These are phyloP conservation scores for Alcedo atthis DNA, from an alignment of 2,797 vertebrate species.

Conservation along the genomic window DNA sequence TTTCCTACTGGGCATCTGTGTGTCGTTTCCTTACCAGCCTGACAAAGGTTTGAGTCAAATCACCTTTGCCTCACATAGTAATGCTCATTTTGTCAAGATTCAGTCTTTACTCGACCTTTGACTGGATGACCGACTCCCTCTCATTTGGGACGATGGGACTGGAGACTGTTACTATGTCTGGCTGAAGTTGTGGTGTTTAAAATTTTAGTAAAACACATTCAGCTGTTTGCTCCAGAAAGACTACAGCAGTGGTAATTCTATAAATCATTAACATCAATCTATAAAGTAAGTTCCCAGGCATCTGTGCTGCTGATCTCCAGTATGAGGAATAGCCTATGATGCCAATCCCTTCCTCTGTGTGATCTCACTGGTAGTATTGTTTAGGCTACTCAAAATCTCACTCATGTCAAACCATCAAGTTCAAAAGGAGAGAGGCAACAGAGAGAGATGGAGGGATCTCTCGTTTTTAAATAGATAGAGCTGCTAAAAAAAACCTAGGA, in stretches of 20 bases:
- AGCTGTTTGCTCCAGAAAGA: not conserved
- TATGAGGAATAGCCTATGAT: not conserved
- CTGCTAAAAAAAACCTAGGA: not conserved
- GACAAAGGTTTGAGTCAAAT: not conserved
- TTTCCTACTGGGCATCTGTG: not conserved
- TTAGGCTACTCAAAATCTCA: not conserved
- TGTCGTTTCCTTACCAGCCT: not conserved
- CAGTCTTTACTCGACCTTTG: slow-evolving; percentile 2
- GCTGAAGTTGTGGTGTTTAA: not conserved
- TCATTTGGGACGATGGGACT: not conserved
- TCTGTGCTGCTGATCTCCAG: not conserved
- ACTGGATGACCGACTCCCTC: not conserved
- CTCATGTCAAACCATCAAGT: not conserved
- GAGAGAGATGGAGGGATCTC: not conserved
- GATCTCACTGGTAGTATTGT: not conserved
- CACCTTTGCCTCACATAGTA: not conserved
- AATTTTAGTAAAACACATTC: slow-evolving; percentile 18
- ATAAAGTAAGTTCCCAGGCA: not conserved
- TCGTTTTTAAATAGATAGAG: slow-evolving; percentile 1
- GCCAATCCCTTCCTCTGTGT: not conserved
- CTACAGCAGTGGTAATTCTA: not conserved
- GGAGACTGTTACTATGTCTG: not conserved
- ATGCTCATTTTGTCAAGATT: not conserved
- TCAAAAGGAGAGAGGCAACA: slow-evolving; percentile 8
- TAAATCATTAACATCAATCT: slow-evolving; percentile 40